Evolutionary conservation across 2,797 vertebrate species (phyloP).

Genomic region (Halcyon badia): DNA sequence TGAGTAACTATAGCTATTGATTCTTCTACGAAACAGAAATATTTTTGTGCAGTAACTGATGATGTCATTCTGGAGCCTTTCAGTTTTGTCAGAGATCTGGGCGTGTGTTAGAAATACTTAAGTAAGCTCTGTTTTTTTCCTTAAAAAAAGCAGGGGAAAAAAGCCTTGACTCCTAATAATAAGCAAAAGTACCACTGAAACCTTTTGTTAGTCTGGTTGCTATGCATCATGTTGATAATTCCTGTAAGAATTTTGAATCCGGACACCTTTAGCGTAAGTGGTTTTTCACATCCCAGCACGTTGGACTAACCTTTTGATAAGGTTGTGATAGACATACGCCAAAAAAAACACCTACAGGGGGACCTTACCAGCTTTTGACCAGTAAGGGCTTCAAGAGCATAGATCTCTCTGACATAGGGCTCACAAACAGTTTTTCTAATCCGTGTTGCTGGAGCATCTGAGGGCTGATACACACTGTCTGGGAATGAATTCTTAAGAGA

Average conservation of each 20-base stretch:
- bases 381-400: neutral
- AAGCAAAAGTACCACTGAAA: neutral
- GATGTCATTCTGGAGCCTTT: neutral
- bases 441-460: neutral
- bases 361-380: neutral
- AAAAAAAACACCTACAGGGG: neutral
- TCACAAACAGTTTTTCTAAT: neutral
- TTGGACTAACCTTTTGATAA: neutral
- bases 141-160: accelerated
- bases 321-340: neutral
- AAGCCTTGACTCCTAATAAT: neutral
- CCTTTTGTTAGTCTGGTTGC: neutral
- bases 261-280: neutral
- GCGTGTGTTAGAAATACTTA: neutral
- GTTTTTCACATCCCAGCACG: neutral
- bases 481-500: neutral
- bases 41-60: neutral
- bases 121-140: neutral
- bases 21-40: neutral
- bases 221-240: neutral
- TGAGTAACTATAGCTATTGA: neutral
- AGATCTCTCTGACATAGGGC: neutral
- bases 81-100: neutral
- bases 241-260: neutral
- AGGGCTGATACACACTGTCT: neutral